phyloP scores from a whole-genome alignment of 2,797 vertebrate genomes.

The Acipenser oxyrinchus region DNA sequence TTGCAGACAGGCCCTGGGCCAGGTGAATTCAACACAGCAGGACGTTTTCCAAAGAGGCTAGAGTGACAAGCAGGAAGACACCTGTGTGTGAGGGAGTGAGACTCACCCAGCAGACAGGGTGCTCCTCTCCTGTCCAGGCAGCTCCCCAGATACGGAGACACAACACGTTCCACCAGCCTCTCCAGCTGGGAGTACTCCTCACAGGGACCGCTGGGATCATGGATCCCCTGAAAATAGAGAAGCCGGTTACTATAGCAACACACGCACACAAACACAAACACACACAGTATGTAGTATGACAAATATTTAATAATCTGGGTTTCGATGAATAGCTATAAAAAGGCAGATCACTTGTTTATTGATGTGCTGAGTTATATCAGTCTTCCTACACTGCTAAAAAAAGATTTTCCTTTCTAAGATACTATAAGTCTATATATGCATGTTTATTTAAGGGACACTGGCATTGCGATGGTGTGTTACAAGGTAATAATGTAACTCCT shows the following conservation, averaged over 20 bases:
- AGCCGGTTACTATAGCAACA: not conserved
- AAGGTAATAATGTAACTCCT: too few relatives aligned
- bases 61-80: too few relatives aligned
- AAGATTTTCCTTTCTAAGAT: too few relatives aligned
- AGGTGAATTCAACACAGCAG: too few relatives aligned
- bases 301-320: not conserved
- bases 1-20: too few relatives aligned
- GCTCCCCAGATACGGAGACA: constrained; percentile 79
- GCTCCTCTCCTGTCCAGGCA: constrained; percentile 56
- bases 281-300: not conserved
- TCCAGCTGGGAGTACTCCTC: constrained; percentile 74
- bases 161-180: constrained; percentile 72
- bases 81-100: not conserved
- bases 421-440: too few relatives aligned
- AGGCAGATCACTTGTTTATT: too few relatives aligned
- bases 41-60: too few relatives aligned
- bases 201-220: constrained; percentile 72
- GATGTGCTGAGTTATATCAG: too few relatives aligned
- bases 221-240: constrained; percentile 68
- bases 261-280: constrained; percentile 9
- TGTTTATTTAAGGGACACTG: too few relatives aligned
- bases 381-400: too few relatives aligned
- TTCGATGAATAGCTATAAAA: not conserved
- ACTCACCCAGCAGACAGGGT: constrained; percentile 63
- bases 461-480: too few relatives aligned